A percentile compares a stretch with the other conserved stretches of the same genome.
These are phyloP conservation scores for Pelusios castaneus DNA, from an alignment of 2,113 vertebrate species.

Conservation along the genomic window DNA sequence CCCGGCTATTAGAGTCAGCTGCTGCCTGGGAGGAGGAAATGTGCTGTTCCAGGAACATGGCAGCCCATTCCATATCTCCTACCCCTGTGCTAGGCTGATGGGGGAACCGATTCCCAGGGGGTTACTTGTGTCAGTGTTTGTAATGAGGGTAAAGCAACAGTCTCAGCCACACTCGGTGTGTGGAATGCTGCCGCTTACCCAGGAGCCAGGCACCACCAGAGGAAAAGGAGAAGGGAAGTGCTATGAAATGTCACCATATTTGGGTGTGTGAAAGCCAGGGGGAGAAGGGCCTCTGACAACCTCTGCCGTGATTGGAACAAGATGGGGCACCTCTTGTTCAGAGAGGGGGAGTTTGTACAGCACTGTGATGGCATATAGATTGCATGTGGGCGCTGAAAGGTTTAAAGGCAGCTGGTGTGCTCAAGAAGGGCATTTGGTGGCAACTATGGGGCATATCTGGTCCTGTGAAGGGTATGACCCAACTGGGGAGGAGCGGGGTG, in stretches of 20 bases:
- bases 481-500: too few species aligned
- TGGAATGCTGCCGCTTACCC: not conserved
- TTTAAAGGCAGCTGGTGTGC: too few species aligned
- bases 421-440: too few species aligned
- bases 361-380: not conserved
- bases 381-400: too few species aligned
- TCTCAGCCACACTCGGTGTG: too few species aligned
- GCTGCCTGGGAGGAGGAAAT: not conserved
- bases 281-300: not conserved
- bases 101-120: not conserved
- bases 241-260: not conserved
- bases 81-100: not conserved
- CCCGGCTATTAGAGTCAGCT: not conserved
- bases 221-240: not conserved
- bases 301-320: not conserved
- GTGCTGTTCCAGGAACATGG: not conserved
- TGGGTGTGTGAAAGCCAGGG: not conserved
- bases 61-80: not conserved
- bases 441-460: too few species aligned
- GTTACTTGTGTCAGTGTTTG: not conserved
- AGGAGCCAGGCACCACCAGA: not conserved
- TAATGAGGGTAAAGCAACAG: not conserved
- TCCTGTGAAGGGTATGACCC: too few species aligned
- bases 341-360: not conserved
- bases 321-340: not conserved